Base-by-base conservation (phyloP, 2,888 invertebrate genomes). In the Frankliniella fusca region DNA sequence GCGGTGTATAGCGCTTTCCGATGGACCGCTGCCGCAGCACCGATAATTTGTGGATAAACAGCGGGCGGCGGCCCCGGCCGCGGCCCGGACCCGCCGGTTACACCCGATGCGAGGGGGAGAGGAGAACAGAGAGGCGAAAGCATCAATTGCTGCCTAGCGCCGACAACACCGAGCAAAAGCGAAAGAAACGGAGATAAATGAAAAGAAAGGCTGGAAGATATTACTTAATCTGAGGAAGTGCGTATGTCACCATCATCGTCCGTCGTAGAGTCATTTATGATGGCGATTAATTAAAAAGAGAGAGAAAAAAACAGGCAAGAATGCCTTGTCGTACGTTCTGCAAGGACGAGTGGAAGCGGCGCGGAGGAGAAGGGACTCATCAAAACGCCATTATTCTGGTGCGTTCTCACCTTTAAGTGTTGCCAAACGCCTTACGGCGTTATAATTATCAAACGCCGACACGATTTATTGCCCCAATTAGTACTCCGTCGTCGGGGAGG, bases 391-490 rank as follows among this genome's bases (percentile, higher is more conserved):
- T 76, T 76, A 76, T 76, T 76, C 70, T 23, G 23, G 23, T 27
- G 23, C 61, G 54, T 18, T 18, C 61, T 61, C 61, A 61, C 70
- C 70, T 76, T 27, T 76, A 76, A 76, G 27, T 76, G 70, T 76
- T 23, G 70, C 70, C 61, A 61, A n/a, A 61, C 61, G 61, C 70
- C 70, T 23, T 12, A 27, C 10, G 27, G 27, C 70, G 70, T 76
- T 27, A 76, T 76, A 76, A 76, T 76, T 76, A 76, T 76, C 70
- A 76, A 27, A 12, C 70, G 70, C 9, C 70, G 70, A 27, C 70
- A 12, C 70, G 70, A 76, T 76, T 76, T 76, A 76, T 76, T 76
- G 70, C 70, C 12, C 70, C 70, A 76, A 76, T 76, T 76, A 76
- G 70, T 11, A 54, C 54, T 54, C 38, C 38, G 38, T 38, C 38